These are phyloP conservation scores for Diploscapter pachys DNA, from an alignment of 1,140 invertebrate genomes.

Conservation along the genomic window DNA sequence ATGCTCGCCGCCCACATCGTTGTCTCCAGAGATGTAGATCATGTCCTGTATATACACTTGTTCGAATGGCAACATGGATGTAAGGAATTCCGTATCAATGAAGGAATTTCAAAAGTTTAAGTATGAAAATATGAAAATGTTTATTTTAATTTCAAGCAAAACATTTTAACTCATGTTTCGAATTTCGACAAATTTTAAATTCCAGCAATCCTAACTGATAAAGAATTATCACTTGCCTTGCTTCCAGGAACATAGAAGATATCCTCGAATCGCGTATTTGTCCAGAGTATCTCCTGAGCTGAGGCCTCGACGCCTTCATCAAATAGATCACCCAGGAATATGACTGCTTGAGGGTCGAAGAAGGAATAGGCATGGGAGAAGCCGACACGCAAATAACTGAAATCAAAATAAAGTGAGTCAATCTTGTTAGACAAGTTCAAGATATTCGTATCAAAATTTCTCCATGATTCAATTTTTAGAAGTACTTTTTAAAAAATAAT, in stretches of 20 bases:
- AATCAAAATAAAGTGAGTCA: conserved; percentile 12
- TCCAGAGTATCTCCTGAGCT: conserved; percentile 22
- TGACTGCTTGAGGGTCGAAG: conserved; percentile 13
- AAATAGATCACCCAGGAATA: conserved; percentile 40
- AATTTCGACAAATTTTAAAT: background rate
- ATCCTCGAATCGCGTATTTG: conserved; percentile 23
- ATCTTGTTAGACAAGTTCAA: background rate
- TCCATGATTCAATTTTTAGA: background rate
- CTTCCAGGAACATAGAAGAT: conserved; percentile 20
- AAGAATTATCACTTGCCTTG: background rate
- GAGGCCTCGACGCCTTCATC: conserved; percentile 35
- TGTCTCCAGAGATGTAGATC: conserved; percentile 62
- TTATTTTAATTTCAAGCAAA: background rate
- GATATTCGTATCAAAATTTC: background rate
- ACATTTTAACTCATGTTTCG: background rate
- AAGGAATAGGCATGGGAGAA: conserved; percentile 17
- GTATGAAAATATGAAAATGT: background rate
- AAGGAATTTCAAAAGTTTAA: background rate
- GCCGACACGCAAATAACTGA: conserved; percentile 29
- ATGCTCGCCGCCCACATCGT: conserved; percentile 62
- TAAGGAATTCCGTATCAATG: background rate
- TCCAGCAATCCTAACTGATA: background rate
- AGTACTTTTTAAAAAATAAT: background rate
- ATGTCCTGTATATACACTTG: conserved; percentile 37
- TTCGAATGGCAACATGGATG: background rate